phyloP scores from a whole-genome alignment of 2,113 vertebrate species.

The Scatophagus argus region DNA sequence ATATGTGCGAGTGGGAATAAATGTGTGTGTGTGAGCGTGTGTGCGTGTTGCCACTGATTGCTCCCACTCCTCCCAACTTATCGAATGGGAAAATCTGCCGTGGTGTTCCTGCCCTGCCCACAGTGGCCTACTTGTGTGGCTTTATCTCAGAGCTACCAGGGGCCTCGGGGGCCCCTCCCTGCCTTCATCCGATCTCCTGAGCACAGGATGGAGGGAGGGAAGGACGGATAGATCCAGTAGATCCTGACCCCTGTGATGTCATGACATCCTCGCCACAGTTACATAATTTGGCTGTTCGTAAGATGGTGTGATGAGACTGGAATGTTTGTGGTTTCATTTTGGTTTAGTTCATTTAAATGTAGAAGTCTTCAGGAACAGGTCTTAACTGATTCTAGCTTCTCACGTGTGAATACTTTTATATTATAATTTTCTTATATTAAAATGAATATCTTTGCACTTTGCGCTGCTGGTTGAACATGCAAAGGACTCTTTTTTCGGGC shows the following conservation, averaged over 20 bases:
- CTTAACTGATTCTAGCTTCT: no score
- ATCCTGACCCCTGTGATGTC: conserved; percentile 50
- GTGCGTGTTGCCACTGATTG: conserved; percentile 49
- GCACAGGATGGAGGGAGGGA: conserved; percentile 52
- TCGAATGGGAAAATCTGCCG: conserved; percentile 83
- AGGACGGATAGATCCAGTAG: conserved; percentile 22
- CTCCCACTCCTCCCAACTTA: conserved; percentile 61
- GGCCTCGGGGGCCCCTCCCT: conserved; percentile 58
- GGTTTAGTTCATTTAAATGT: not conserved
- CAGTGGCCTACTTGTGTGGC: conserved; percentile 59
- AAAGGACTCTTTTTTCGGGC: no score
- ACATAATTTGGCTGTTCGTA: conserved; percentile 35
- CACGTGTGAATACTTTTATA: no score
- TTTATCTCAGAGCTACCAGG: conserved; percentile 69
- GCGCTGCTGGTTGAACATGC: no score
- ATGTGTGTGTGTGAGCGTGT: conserved; percentile 16
- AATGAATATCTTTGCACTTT: no score
- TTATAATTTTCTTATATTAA: no score
- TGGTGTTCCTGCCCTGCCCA: conserved; percentile 67
- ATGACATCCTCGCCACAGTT: conserved; percentile 18
- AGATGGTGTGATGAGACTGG: conserved; percentile 15
- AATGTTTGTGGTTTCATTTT: not conserved
- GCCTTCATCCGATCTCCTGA: conserved; percentile 57
- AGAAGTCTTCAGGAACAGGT: not conserved
- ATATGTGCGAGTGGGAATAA: not conserved